phyloP scores from a whole-genome alignment of 2,888 invertebrate species.

The Exephanes ischioxanthus region DNA sequence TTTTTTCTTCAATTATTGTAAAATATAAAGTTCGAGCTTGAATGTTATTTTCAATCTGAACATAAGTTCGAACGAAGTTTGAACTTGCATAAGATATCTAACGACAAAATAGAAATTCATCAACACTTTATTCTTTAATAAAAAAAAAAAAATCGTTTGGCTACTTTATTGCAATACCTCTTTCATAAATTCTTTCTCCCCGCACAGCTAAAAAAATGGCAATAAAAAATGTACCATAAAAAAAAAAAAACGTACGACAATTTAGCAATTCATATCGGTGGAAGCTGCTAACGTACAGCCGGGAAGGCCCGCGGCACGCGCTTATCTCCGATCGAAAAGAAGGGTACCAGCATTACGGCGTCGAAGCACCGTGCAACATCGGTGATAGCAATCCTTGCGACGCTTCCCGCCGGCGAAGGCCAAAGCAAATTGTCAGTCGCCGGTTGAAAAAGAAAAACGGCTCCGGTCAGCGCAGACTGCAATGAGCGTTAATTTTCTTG shows the following conservation, averaged over 20 bases:
- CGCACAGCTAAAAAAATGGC: not conserved
- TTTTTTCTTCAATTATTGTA: not conserved
- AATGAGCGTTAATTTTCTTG: constrained; percentile 10
- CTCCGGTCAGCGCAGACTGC: constrained; percentile 8
- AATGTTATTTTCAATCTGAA: too few relatives aligned
- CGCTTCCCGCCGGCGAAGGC: constrained; percentile 17
- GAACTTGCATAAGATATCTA: too few relatives aligned
- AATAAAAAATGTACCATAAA: not conserved
- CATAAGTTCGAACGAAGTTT: too few relatives aligned
- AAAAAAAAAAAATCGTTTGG: not conserved
- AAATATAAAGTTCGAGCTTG: too few relatives aligned
- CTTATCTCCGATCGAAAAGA: constrained; percentile 32
- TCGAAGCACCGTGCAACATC: not conserved
- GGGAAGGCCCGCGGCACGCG: not conserved
- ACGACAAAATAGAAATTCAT: not conserved
- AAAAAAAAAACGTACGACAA: constrained; percentile 13
- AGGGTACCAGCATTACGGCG: constrained; percentile 26
- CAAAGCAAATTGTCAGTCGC: constrained; percentile 41
- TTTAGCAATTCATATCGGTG: constrained; percentile 11
- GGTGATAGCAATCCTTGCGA: constrained; percentile 41
- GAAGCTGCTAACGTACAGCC: not conserved
- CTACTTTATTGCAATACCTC: not conserved
- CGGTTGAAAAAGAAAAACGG: constrained; percentile 25
- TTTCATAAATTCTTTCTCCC: not conserved
- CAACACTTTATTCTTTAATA: too few relatives aligned